Evolutionary conservation across 2,888 invertebrate genomes (phyloP).

Genomic region (Balanococcus diminutus): DNA sequence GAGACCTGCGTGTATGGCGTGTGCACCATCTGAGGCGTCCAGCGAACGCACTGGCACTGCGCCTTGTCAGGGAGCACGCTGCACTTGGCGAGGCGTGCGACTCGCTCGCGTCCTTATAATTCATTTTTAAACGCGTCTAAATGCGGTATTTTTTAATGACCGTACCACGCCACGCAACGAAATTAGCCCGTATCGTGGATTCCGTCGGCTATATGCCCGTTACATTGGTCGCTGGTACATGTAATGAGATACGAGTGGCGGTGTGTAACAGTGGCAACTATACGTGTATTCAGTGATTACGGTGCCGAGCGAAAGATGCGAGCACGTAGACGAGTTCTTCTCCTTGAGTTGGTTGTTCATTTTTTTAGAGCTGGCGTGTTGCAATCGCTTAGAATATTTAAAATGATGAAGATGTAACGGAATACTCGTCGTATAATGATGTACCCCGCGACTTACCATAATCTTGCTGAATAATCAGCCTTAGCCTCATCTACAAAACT

Average conservation of each 20-base stretch:
- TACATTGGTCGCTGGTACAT: background rate
- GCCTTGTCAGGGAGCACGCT: background rate
- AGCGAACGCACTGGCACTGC: background rate
- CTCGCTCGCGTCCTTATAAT: background rate
- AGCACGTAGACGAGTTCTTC: background rate
- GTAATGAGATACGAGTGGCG: background rate
- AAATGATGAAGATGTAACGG: constrained; percentile 10
- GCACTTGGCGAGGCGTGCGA: background rate
- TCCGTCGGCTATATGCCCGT: constrained; percentile 19
- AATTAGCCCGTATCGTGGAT: background rate
- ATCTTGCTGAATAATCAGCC: background rate
- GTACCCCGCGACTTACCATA: background rate
- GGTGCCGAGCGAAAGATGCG: background rate
- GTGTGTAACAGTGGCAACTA: background rate
- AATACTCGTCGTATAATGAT: constrained; percentile 12
- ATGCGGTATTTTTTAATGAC: constrained; percentile 26
- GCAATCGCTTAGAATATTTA: constrained; percentile 18
- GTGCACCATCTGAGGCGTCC: background rate
- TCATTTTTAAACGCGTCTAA: constrained; percentile 29
- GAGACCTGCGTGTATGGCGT: background rate
- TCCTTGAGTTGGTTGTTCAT: background rate
- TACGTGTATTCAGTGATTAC: background rate
- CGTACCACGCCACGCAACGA: background rate
- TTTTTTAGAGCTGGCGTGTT: background rate
- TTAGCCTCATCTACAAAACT: no score